Conservation (phyloP, 2,888 invertebrate species). For the Drosophila robusta region DNA sequence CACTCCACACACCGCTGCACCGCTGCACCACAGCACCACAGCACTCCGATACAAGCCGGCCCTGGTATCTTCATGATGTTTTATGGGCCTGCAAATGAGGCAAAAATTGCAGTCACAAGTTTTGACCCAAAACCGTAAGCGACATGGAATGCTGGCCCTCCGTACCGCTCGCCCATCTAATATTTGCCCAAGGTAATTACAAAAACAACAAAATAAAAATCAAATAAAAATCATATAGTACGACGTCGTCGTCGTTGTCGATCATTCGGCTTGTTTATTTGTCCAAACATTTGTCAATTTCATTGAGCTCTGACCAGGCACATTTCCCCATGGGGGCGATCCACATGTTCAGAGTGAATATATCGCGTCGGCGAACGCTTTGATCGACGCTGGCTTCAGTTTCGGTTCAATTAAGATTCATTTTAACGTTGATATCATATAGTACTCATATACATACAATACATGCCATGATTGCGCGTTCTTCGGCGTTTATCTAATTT, state of each 20-base stretch:
- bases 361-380: conserved; percentile 52
- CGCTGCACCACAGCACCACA: conserved; percentile 10
- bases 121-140: conserved; percentile 72
- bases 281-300: conserved; percentile 80
- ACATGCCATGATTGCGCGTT: conserved; percentile 68
- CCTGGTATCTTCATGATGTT: conserved; percentile 24
- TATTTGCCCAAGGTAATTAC: conserved; percentile 76
- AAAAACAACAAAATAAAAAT: conserved; percentile 60
- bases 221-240: conserved; percentile 28
- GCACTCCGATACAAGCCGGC: conserved; percentile 6
- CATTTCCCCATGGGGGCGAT: conserved; percentile 61
- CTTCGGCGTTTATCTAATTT: conserved; percentile 75
- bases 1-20: conserved; percentile 46
- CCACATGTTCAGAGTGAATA: conserved; percentile 23
- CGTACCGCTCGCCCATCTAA: conserved; percentile 23
- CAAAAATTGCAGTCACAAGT: conserved; percentile 68
- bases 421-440: conserved; percentile 60
- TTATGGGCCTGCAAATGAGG: conserved; percentile 63
- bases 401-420: conserved; percentile 77
- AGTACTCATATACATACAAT: conserved; percentile 39
- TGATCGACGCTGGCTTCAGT: conserved; percentile 61
- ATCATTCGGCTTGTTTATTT: conserved; percentile 74
- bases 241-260: conserved; percentile 28
- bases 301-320: conserved; percentile 78
- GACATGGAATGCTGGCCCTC: conserved; percentile 42